Base-by-base conservation (phyloP, 1,140 invertebrate genomes). In the Temnothorax nylanderi region DNA sequence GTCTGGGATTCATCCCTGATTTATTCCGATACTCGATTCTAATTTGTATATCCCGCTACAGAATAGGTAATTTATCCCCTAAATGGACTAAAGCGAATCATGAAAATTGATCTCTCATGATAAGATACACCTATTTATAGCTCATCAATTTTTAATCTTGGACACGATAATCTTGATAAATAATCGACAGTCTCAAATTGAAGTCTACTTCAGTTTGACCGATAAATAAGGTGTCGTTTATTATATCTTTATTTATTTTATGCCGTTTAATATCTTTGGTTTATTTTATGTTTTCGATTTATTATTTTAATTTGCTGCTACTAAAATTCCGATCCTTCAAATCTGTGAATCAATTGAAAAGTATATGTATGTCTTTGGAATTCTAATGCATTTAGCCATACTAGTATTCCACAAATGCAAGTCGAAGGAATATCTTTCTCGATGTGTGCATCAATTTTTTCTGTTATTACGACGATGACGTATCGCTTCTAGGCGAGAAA, bases 21-120 rank as follows among this genome's bases (percentile, higher is more conserved):
- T 84, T 84, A 84, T 84, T 74, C 51, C 80, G 56, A 75, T 84
- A 41, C 62, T 54, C 34, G 47, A 69, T 67, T 54, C 47, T 80
- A 80, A 80, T 80, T 80, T 80, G 77, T 80, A 67, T 47, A 44
- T 11, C 16, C 47, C 18, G 41, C n/a, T 62, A 26, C 26, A 44
- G 72, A 74, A 74, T 37, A 13, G 26, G 18, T 47, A 74, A 56
- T 60, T 62, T 60, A 49, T 49, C 11, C 41, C 13, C 4, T 75
- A 60, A 60, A 34, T 26, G 21, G 56, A 11, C 18, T 60, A 60
- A 56, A 71, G 5, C 37, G 56, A 81, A 60, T 60, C 64, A 21
- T 44, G 69, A 47, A 62, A 75, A 62, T 34, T 10, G 80, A 84
- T 74, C 5, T 47, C 16, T 41, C 62, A 13, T 10, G 41, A 84